Conservation (phyloP, 2,797 vertebrate genomes). For the Sphenopsis melanotis region DNA sequence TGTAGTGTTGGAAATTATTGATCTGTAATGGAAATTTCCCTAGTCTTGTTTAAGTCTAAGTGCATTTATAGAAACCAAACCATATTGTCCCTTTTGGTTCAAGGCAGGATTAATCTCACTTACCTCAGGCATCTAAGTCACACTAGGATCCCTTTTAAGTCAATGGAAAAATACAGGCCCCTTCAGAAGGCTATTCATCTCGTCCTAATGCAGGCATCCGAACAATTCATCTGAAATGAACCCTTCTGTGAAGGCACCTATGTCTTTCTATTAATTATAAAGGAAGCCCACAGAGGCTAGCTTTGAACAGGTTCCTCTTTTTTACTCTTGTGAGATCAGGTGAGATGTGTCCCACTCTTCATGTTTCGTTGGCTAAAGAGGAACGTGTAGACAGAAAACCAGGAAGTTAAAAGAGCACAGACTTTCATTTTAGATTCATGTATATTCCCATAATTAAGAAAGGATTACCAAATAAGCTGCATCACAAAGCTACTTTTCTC, state of each 20-base stretch:
- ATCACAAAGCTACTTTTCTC: neutral
- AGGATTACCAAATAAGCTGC: neutral
- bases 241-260: neutral
- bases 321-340: neutral
- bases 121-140: conserved; percentile 38
- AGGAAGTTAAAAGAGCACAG: neutral
- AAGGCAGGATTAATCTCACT: conserved; percentile 32
- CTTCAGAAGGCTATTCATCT: conserved; percentile 33
- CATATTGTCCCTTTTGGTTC: neutral
- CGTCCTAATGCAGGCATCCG: neutral
- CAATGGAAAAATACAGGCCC: neutral
- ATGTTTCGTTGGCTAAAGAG: neutral
- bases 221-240: conserved; percentile 6
- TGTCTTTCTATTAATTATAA: conserved; percentile 42
- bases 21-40: neutral
- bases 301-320: conserved; percentile 10
- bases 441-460: conserved; percentile 6
- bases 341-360: neutral
- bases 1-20: neutral
- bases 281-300: neutral
- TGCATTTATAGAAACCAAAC: neutral
- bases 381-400: neutral
- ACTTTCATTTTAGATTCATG: neutral
- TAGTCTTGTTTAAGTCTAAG: neutral
- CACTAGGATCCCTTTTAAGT: conserved; percentile 17